These are phyloP conservation scores for Drosophila baimaii DNA, from an alignment of 1,140 invertebrate species.

Conservation along the genomic window DNA sequence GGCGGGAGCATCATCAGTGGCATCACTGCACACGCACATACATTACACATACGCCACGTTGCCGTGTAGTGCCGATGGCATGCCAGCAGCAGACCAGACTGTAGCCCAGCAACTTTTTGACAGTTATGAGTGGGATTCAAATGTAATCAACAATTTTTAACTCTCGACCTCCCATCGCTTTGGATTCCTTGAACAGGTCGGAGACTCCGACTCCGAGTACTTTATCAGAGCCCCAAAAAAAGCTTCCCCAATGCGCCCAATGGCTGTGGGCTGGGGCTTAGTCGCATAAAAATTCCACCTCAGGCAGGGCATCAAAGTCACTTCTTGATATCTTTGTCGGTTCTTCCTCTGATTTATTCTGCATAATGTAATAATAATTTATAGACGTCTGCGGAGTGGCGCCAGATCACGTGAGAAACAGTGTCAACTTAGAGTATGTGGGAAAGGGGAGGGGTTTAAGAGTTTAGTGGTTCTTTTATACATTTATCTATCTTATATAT, in stretches of 20 bases:
- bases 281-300: conserved; percentile 57
- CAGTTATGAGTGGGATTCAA: conserved; percentile 81
- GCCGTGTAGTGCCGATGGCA: conserved; percentile 33
- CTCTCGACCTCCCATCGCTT: conserved; percentile 27
- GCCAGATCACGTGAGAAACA: conserved; percentile 51
- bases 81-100: conserved; percentile 16
- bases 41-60: conserved; percentile 61
- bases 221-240: not conserved
- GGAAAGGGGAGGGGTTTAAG: conserved; percentile 1
- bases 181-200: conserved; percentile 37
- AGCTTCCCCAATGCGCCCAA: conserved; percentile 42
- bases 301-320: conserved; percentile 44
- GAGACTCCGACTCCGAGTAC: no score
- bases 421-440: conserved; percentile 49
- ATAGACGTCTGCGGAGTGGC: conserved; percentile 32
- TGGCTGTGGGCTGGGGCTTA: conserved; percentile 39
- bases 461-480: not conserved
- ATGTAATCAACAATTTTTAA: conserved; percentile 76
- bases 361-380: conserved; percentile 74
- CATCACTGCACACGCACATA: conserved; percentile 14
- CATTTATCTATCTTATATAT: not conserved
- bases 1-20: conserved; percentile 9
- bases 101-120: conserved; percentile 58
- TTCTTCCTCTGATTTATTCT: conserved; percentile 12
- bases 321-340: conserved; percentile 25